Conservation (phyloP, 64 coral and sea anemone species). For the Hydrozoanthus tunicans region DNA sequence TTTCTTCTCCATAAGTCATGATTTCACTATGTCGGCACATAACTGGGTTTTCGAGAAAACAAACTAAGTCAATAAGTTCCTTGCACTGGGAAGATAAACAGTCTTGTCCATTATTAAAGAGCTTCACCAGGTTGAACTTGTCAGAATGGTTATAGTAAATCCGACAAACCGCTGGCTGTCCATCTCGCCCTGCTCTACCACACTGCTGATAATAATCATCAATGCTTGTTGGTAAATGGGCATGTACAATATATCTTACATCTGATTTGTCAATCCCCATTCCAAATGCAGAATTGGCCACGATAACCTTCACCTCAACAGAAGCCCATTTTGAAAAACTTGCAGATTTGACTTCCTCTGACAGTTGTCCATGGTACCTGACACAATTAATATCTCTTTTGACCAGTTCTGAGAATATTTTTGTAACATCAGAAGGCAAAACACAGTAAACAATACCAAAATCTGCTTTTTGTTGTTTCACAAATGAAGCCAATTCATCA, state of each 20-base stretch:
- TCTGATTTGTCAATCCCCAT: conserved; percentile 64
- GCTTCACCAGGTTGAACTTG: conserved; percentile 7
- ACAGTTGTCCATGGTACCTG: conserved; percentile 51
- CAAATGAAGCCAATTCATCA: conserved; percentile 16
- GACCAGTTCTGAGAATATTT: conserved; percentile 22
- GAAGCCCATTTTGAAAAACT: conserved; percentile 26
- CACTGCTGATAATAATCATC: conserved; percentile 72
- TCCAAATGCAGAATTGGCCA: conserved; percentile 73
- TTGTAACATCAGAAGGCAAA: conserved; percentile 41
- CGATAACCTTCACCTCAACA: conserved; percentile 37
- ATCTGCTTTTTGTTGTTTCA: background rate
- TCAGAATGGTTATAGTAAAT: conserved; percentile 59
- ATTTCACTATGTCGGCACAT: conserved; percentile 17
- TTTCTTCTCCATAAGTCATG: conserved; percentile 45
- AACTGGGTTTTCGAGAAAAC: conserved; percentile 28
- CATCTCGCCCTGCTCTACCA: conserved; percentile 67
- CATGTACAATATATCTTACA: conserved; percentile 69
- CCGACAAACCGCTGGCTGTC: conserved; percentile 42
- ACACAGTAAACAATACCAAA: conserved; percentile 56
- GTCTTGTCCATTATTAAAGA: conserved; percentile 37
- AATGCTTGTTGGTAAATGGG: conserved; percentile 32
- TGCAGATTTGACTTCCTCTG: background rate
- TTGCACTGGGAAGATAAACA: conserved; percentile 13
- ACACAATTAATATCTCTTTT: conserved; percentile 42
- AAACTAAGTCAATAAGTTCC: conserved; percentile 9